phyloP scores from a whole-genome alignment of 2,888 invertebrate genomes.

The Drosophila maculinotata region DNA sequence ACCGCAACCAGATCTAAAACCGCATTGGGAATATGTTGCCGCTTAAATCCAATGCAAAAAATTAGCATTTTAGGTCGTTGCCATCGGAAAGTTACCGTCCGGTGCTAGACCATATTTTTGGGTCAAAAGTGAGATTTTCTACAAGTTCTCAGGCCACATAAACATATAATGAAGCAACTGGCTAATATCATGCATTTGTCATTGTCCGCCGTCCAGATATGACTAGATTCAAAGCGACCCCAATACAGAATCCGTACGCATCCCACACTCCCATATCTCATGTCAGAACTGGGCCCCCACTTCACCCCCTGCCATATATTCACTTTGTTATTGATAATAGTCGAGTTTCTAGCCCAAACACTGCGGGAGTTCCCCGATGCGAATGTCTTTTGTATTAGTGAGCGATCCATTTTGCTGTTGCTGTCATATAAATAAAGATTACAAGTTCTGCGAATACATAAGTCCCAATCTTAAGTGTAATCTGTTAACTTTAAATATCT shows the following conservation, averaged over 20 bases:
- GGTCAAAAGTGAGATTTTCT: constrained; percentile 74
- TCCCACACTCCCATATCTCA: constrained; percentile 8
- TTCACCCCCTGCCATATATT: neutral
- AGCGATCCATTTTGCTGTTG: neutral
- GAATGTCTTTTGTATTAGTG: constrained; percentile 8
- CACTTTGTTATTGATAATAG: constrained; percentile 5
- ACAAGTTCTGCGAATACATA: neutral
- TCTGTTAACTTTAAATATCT: no score
- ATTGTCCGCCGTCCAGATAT: constrained; percentile 23
- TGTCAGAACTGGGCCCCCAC: constrained; percentile 33
- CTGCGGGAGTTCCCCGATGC: constrained; percentile 11
- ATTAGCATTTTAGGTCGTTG: constrained; percentile 75
- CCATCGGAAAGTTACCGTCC: constrained; percentile 48
- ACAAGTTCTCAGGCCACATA: constrained; percentile 30
- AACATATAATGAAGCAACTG: constrained; percentile 20
- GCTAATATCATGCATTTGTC: constrained; percentile 39
- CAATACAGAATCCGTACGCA: constrained; percentile 11
- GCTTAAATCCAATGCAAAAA: constrained; percentile 25
- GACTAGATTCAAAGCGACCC: constrained; percentile 11
- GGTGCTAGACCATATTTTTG: constrained; percentile 34
- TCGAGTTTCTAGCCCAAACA: constrained; percentile 17
- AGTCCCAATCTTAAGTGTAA: no score
- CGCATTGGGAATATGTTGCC: constrained; percentile 6
- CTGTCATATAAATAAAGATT: neutral
- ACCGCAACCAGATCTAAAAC: neutral